These are phyloP conservation scores for Agrotis puta DNA, from an alignment of 2,888 invertebrate species.

Conservation along the genomic window DNA sequence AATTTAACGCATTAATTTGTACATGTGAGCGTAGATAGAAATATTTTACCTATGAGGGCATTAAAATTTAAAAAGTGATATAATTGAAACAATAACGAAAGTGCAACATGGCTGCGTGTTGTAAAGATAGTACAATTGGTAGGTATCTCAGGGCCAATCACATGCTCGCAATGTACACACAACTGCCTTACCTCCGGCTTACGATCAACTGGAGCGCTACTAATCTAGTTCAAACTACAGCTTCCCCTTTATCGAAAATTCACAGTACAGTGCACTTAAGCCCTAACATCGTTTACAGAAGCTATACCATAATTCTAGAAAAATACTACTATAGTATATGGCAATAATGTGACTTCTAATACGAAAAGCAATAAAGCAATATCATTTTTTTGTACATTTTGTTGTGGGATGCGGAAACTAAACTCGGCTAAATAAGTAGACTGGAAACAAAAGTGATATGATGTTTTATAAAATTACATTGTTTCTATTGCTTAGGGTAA, in stretches of 20 bases:
- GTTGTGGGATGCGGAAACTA: slow-evolving; percentile 72
- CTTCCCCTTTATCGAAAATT: slow-evolving; percentile 3
- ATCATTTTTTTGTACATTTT: slow-evolving; percentile 74
- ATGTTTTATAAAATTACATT: slow-evolving; percentile 73
- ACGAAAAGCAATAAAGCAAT: slow-evolving; percentile 82
- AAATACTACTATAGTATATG: slow-evolving; percentile 64
- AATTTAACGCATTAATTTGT: slow-evolving; percentile 21
- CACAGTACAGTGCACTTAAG: slow-evolving; percentile 5
- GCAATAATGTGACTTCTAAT: slow-evolving; percentile 66
- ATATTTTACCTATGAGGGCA: not conserved
- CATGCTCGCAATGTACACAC: not conserved
- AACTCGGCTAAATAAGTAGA: slow-evolving; percentile 81
- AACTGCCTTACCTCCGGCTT: not conserved
- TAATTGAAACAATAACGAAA: not conserved
- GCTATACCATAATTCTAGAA: slow-evolving; percentile 46
- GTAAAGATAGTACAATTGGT: slow-evolving; percentile 4
- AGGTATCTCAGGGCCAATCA: not conserved
- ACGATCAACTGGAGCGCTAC: not conserved
- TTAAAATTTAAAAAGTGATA: not conserved
- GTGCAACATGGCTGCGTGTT: slow-evolving; percentile 39
- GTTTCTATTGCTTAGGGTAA: slow-evolving; percentile 74
- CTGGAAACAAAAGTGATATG: slow-evolving; percentile 83
- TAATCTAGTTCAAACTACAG: slow-evolving; percentile 3
- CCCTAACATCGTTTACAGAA: slow-evolving; percentile 62
- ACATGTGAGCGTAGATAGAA: slow-evolving; percentile 2